Evolutionary conservation across 2,113 vertebrate species (phyloP), one percentile per base, ranked within the genome.

Genomic region (Capricornis sumatraensis): DNA sequence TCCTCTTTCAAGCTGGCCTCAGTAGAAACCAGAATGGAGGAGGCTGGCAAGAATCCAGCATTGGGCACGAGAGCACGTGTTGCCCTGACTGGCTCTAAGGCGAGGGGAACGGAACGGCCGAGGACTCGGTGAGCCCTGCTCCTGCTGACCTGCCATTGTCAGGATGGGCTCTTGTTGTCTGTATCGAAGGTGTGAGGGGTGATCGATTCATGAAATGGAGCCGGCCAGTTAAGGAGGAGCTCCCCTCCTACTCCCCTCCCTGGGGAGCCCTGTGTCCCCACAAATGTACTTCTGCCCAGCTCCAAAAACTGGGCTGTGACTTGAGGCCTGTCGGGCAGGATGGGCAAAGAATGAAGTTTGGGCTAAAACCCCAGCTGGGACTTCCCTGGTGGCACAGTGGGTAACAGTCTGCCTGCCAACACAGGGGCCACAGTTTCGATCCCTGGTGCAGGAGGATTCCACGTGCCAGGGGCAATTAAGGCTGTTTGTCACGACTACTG

Each of bases 21-120:
- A 12, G n/a, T 71, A 23, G 67, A 71, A 71, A 40, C 19, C 10
- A 0, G 67, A 71, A 71, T 71, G 67, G 67, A 40, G 67, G n/a
- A 71, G 67, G 67, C 33, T 40, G n/a, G 67, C 9, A 40, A 40
- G n/a, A 40, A 71, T 71, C n/a, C 67, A 0, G 1, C 67, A 11
- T 6, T 40, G 19, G 19, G 67, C 67, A 71, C 19, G 1, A 40
- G 67, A 40, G 19, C 67, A 40, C 5, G 5, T 71, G 67, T 23
- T 23, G 21, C n/a, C 64, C 67, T 71, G 67, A 40, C n/a, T 23
- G 19, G n/a, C 67, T 40, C 19, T 71, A 40, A 2, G 64, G 33
- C 0, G 7, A 71, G 64, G n/a, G 45, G 45, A 45, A 45, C 2
- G 45, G 64, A 71, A 23, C 2, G 1, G 10, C n/a, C 0, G 2